These are phyloP conservation scores for Peribatodes rhomboidaria DNA, from an alignment of 2,888 invertebrate genomes.

Conservation along the genomic window DNA sequence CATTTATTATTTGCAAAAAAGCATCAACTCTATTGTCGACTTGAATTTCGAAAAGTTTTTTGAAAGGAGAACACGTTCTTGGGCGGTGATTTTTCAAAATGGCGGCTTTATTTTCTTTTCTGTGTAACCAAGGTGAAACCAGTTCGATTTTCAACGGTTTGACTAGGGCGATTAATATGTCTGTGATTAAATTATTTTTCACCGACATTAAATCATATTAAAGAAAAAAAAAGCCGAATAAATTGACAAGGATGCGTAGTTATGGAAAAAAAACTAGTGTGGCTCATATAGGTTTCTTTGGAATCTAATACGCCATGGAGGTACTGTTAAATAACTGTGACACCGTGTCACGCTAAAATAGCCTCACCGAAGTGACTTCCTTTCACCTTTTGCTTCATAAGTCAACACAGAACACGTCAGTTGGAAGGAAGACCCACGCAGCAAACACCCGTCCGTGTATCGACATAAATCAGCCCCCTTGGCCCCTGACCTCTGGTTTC, in stretches of 20 bases:
- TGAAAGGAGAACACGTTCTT: constrained; percentile 66
- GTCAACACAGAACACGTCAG: background rate
- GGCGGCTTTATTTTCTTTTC: constrained; percentile 54
- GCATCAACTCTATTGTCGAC: constrained; percentile 46
- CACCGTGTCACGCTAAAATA: background rate
- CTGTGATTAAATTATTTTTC: background rate
- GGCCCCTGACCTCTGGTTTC: constrained; percentile 60
- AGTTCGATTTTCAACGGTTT: constrained; percentile 61
- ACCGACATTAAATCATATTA: background rate
- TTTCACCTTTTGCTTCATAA: constrained; percentile 29
- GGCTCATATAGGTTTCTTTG: too few species aligned
- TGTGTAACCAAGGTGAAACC: constrained; percentile 54
- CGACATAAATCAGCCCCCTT: constrained; percentile 61
- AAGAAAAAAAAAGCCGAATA: too few species aligned
- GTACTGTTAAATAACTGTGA: background rate
- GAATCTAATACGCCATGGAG: background rate
- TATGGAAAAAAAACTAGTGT: too few species aligned
- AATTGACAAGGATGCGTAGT: too few species aligned
- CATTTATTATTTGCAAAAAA: constrained; percentile 71
- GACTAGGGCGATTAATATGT: constrained; percentile 34
- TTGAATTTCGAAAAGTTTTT: constrained; percentile 53
- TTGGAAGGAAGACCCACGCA: constrained; percentile 23
- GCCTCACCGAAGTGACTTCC: background rate
- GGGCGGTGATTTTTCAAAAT: constrained; percentile 61
- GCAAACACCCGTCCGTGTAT: constrained; percentile 54